These are phyloP conservation scores for Calliopum simillimum DNA, from an alignment of 2,888 invertebrate genomes.

Conservation along the genomic window DNA sequence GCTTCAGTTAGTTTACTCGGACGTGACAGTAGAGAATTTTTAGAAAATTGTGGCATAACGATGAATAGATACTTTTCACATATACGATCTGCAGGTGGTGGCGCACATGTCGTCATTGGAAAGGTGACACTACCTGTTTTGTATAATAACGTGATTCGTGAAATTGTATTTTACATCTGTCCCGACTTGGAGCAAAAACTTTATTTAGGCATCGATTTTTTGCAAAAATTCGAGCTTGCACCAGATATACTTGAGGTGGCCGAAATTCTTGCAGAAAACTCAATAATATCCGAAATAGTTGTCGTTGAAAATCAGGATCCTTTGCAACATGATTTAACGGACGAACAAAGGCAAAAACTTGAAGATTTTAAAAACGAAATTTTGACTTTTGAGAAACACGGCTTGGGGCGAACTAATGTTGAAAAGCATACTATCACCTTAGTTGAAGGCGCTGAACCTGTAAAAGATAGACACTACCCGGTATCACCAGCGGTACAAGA, in stretches of 20 bases:
- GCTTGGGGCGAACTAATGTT: neutral
- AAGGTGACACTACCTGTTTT: neutral
- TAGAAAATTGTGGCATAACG: neutral
- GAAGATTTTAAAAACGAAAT: too few relatives aligned
- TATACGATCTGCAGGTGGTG: neutral
- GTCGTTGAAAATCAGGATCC: too few relatives aligned
- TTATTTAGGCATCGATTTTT: neutral
- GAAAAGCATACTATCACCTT: neutral
- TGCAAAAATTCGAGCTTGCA: neutral
- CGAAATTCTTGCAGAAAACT: neutral
- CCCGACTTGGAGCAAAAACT: neutral
- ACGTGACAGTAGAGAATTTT: neutral
- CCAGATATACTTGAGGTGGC: neutral
- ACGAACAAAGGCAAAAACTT: too few relatives aligned
- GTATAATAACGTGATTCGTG: neutral
- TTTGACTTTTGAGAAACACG: too few relatives aligned
- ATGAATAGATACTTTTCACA: neutral
- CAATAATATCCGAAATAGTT: too few relatives aligned
- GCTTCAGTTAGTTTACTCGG: neutral
- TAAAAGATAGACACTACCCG: too few relatives aligned
- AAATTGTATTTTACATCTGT: neutral
- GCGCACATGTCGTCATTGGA: neutral
- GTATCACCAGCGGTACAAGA: too few relatives aligned
- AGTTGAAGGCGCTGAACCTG: neutral
- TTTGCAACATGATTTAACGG: too few relatives aligned